phyloP scores from a whole-genome alignment of 2,888 invertebrate genomes.

The Dascillus cervinus region DNA sequence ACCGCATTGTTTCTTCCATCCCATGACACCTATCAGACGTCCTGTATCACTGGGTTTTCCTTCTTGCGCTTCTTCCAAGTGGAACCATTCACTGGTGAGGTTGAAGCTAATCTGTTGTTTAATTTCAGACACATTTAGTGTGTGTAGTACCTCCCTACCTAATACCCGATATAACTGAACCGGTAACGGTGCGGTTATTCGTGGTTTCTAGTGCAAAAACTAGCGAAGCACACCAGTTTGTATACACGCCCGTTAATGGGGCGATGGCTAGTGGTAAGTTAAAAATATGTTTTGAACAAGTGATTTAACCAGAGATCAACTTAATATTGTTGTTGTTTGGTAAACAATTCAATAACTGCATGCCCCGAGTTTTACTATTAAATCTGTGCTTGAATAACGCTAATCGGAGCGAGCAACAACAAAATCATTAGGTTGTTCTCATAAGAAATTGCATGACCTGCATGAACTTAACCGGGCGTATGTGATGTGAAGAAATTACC shows the following conservation, averaged over 20 bases:
- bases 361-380: no score
- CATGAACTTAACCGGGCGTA: conserved; percentile 33
- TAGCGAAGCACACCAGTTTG: conserved; percentile 78
- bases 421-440: conserved; percentile 27
- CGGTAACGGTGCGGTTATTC: conserved; percentile 67
- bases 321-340: conserved; percentile 29
- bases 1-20: no score
- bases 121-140: conserved; percentile 72
- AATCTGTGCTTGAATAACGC: no score
- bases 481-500: conserved; percentile 10
- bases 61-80: not conserved
- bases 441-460: conserved; percentile 27
- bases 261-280: conserved; percentile 40
- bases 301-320: conserved; percentile 23
- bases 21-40: no score
- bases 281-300: conserved; percentile 20
- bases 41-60: not conserved
- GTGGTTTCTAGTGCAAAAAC: conserved; percentile 80
- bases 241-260: conserved; percentile 60
- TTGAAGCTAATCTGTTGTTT: conserved; percentile 10
- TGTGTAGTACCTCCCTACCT: conserved; percentile 77
- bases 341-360: not conserved
- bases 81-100: not conserved
- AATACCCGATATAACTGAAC: conserved; percentile 58
- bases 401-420: conserved; percentile 19